Base-by-base conservation (phyloP, 2,888 invertebrate genomes). In the Eulithis testata region DNA sequence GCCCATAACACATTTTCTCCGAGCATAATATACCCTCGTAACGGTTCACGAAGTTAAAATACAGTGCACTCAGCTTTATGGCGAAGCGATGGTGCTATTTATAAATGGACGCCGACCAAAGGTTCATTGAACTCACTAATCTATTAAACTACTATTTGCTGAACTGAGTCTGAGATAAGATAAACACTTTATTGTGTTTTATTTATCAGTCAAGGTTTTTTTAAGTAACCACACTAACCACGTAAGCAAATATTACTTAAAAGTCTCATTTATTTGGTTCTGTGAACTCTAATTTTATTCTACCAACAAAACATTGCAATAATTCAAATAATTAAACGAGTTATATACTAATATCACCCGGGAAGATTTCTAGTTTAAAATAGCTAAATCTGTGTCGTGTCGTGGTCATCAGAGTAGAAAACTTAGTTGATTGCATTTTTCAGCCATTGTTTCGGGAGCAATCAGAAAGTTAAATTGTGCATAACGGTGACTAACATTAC, bases 11-110 rank as follows among this genome's bases (percentile, higher is more conserved):
- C 68, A 70, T 68, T 74, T 71, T 74, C 71, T 70, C 71, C 63
- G 44, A 45, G 59, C 21, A 50, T 43, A 21, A 21, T 21, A 54
- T 73, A 72, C 57, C 56, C 50, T 56, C 56, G 56, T 81, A 84
- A 84, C 84, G 81, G 81, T 78, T 78, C 72, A 69, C 60, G 63
- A 63, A 44, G 66, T 65, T 72, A 63, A 72, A 72, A 66, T 65
- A 63, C 68, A 77, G 74, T 84, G 86, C 84, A 84, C 77, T 83
- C 77, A 66, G 76, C 71, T 75, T 77, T 78, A 85, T 85, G 81
- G 84, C 77, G 68, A 76, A 60, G 75, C 77, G 76, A 80, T 80
- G 75, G 78, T 63, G 84, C 81, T 91, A 91, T 90, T 90, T 90
- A 87, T 89, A 90, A 80, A 75, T 76, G 79, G 77, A 72, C 80